A percentile compares a stretch with the other conserved stretches of the same genome.
Conservation (phyloP, 2,888 invertebrate species). For the Girardia tigrina region DNA sequence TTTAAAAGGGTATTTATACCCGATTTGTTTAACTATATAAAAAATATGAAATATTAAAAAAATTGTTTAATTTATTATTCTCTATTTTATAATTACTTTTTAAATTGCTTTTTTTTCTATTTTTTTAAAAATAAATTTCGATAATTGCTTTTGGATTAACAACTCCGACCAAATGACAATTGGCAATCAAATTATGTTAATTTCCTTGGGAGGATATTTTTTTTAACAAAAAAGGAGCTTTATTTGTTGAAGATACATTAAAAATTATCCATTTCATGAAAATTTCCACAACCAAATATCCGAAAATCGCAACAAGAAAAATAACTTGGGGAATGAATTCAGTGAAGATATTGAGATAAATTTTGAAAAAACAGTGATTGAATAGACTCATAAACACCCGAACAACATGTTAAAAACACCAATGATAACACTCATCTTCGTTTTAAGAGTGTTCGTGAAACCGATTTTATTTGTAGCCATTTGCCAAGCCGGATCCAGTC, state of each 20-base stretch:
- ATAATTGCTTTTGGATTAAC: too few relatives aligned
- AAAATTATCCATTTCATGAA: conserved; percentile 84
- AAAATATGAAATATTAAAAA: too few relatives aligned
- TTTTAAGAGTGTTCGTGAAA: conserved; percentile 84
- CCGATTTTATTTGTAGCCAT: conserved; percentile 69
- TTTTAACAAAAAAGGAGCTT: conserved; percentile 89
- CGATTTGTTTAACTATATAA: too few relatives aligned
- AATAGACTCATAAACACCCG: conserved; percentile 65
- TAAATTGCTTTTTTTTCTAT: too few relatives aligned
- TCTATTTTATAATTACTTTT: too few relatives aligned
- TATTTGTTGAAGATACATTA: conserved; percentile 52
- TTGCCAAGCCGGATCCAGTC: conserved; percentile 68
- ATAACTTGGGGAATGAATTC: conserved; percentile 90
- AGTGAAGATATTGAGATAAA: conserved; percentile 63
- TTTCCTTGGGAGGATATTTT: too few relatives aligned
- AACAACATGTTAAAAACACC: conserved; percentile 93
- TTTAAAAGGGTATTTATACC: too few relatives aligned
- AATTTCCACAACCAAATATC: conserved; percentile 85
- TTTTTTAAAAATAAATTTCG: too few relatives aligned
- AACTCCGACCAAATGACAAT: too few relatives aligned
- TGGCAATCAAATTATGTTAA: too few relatives aligned
- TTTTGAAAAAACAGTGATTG: conserved; percentile 50
- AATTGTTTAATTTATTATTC: too few relatives aligned
- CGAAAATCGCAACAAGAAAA: conserved; percentile 76
- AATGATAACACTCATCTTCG: conserved; percentile 83